Evolutionary conservation across 2,888 invertebrate genomes (phyloP), one percentile per base, ranked within the genome.

Genomic region (Drosophila cognata): DNA sequence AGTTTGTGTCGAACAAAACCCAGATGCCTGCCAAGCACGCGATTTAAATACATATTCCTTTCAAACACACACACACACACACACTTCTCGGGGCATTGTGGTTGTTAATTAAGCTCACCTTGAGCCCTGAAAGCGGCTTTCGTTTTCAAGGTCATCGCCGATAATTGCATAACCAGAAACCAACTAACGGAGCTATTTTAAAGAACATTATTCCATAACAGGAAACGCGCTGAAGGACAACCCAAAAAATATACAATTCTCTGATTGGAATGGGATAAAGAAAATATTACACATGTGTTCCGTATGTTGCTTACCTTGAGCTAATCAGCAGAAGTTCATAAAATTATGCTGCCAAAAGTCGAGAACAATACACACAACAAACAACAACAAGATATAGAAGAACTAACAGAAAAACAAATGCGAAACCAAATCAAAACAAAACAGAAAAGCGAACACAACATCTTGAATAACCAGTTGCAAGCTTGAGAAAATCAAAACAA

Each of bases 71-170:
- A 53, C 28, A 53, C 58, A 58, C 36, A 52, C 28, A 65, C 18
- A 57, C 38, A 60, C 61, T 59, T 71, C 82, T 71, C 68, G 76
- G 62, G 57, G 64, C 51, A 60, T 59, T 82, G 71, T 60, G 73
- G 63, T 65, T 61, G 85, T 77, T 92, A 92, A 91, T 91, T 89
- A 91, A 76, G 74, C 75, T 79, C 56, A 79, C 91, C 89, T 91
- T 90, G 81, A 59, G 71, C 66, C 41, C 35, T 46, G 62, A 64
- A 58, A 64, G 77, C 71, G 71, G 63, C 73, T 78, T 69, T 76
- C 53, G 58, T 58, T 72, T 68, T 74, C 74, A 90, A 90, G 91
- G 88, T 82, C 88, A 78, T 75, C 77, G 60, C 43, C 78, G 87
- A 90, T 91, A 86, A 79, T 80, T 83, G 75, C 38, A 62, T 71